Conservation (phyloP, 2,113 vertebrate genomes). For the Taxidea taxus region DNA sequence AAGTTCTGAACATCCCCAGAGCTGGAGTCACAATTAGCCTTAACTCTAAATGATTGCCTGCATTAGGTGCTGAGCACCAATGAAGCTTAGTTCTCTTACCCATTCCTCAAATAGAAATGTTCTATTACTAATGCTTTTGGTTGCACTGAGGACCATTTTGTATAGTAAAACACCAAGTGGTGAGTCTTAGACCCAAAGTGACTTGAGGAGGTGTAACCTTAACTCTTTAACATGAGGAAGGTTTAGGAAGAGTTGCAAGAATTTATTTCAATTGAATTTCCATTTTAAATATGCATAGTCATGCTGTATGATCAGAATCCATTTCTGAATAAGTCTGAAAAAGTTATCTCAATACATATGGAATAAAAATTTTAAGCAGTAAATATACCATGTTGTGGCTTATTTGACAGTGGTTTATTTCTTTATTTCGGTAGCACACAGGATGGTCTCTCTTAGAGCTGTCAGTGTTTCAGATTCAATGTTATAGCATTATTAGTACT, state of each 20-base stretch:
- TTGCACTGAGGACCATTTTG: rapidly evolving
- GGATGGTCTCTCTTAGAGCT: not conserved
- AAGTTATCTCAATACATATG: not conserved
- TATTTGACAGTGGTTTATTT: not conserved
- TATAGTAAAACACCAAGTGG: not conserved
- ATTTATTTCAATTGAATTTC: not conserved
- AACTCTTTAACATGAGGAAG: not conserved
- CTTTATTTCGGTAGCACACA: not conserved
- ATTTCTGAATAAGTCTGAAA: not conserved
- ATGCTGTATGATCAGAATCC: not conserved
- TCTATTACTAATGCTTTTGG: not conserved
- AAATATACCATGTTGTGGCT: not conserved
- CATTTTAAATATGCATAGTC: not conserved
- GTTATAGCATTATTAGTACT: not conserved
- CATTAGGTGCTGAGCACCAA: not conserved
- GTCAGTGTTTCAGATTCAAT: not conserved
- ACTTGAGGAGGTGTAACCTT: not conserved
- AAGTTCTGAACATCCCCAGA: not conserved
- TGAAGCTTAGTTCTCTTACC: not conserved
- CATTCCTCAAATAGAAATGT: not conserved
- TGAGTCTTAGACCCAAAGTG: not conserved
- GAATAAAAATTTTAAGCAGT: not conserved
- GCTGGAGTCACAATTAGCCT: not conserved
- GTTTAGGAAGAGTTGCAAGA: not conserved
- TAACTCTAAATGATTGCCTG: not conserved